Evolutionary conservation across 2,888 invertebrate species (phyloP).

Genomic region (Coecobrya sp.): DNA sequence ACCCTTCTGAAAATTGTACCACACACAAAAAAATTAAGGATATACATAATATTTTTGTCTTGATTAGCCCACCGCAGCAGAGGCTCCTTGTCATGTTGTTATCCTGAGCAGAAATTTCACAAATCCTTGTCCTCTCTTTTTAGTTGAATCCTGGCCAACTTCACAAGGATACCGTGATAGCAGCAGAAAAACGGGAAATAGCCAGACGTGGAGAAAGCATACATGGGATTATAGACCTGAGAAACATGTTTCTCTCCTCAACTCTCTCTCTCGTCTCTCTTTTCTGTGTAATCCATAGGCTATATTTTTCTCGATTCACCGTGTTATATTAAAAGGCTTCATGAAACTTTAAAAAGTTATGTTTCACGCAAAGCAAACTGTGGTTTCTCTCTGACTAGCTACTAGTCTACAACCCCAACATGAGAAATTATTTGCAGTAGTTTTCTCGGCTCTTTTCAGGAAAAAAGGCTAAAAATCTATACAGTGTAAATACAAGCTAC

Average conservation of each 20-base stretch:
- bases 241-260: slow-evolving; percentile 4
- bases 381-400: no score
- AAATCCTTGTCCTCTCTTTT: slow-evolving; percentile 48
- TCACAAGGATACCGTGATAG: slow-evolving; percentile 11
- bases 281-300: neutral
- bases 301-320: neutral
- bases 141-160: slow-evolving; percentile 55
- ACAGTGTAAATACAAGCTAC: neutral
- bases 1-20: neutral
- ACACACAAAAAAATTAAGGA: neutral
- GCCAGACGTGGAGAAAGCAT: slow-evolving; percentile 25
- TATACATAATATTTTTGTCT: slow-evolving; percentile 23
- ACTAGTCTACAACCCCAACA: no score
- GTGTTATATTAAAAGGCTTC: no score
- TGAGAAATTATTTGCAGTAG: no score
- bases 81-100: neutral
- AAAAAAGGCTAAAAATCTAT: no score
- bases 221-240: neutral
- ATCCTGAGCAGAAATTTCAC: neutral
- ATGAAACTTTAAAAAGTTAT: no score
- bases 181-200: neutral
- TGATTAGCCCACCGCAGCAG: neutral
- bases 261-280: neutral
- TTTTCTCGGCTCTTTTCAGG: no score
- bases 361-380: no score